These are phyloP conservation scores for Syngnathus acus DNA, from an alignment of 2,797 vertebrate genomes.

Conservation along the genomic window DNA sequence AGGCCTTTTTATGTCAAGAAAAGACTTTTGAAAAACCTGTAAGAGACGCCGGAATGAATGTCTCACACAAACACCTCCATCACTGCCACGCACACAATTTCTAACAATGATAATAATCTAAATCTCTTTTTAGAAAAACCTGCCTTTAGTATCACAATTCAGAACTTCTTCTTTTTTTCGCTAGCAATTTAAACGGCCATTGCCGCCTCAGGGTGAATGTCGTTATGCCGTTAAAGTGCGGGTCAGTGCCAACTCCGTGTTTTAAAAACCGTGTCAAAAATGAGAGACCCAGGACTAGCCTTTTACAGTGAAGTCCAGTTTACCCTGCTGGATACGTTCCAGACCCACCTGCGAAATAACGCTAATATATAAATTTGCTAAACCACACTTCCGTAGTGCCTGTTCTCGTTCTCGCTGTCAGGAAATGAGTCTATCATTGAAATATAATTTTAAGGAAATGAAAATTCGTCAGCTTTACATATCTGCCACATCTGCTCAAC, in stretches of 20 bases:
- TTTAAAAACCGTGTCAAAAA: neutral
- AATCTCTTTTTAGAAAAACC: conserved; percentile 11
- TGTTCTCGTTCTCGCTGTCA: no score
- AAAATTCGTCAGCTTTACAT: neutral
- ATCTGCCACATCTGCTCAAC: neutral
- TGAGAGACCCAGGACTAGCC: no score
- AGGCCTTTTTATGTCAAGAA: neutral
- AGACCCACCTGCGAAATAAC: no score
- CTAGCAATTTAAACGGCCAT: no score
- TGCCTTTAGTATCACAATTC: conserved; percentile 37
- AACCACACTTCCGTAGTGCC: no score
- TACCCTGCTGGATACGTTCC: no score
- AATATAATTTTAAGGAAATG: no score
- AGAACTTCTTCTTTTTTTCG: conserved; percentile 25
- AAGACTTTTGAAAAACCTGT: neutral
- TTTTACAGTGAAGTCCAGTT: no score
- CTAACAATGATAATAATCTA: conserved; percentile 8
- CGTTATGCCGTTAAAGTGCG: neutral
- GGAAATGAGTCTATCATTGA: no score
- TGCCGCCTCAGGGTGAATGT: neutral
- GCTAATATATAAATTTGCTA: no score
- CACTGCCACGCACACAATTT: conserved; percentile 6
- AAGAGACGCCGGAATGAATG: neutral
- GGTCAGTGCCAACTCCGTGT: neutral
- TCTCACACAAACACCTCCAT: neutral